A percentile compares a stretch with the other conserved stretches of the same genome.
Conservation (phyloP, 2,113 vertebrate genomes). For the Psephotus haematonotus region DNA sequence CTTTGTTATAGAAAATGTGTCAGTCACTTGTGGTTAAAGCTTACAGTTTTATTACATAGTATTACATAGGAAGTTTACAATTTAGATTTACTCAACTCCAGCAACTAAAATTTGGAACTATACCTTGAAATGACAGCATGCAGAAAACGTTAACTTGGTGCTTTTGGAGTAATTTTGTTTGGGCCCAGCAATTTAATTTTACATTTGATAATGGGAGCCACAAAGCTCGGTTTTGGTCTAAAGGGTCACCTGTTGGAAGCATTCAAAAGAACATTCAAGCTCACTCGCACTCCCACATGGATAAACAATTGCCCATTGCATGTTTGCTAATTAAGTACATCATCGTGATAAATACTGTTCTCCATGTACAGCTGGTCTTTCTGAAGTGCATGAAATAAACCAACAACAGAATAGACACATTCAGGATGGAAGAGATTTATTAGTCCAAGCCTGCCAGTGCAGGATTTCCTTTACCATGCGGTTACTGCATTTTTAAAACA, state of each 20-base stretch:
- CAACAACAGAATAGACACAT: not conserved
- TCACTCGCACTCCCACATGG: not conserved
- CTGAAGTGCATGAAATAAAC: not conserved
- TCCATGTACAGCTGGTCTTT: not conserved
- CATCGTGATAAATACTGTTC: not conserved
- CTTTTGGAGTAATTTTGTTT: not conserved
- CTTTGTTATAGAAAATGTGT: constrained; percentile 3
- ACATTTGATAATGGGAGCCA: not conserved
- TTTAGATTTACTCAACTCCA: not conserved
- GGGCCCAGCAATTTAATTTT: not conserved
- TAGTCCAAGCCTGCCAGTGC: not conserved
- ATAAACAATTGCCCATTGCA: not conserved
- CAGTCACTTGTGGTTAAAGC: constrained; percentile 5
- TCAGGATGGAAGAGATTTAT: not conserved
- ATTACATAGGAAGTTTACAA: not conserved
- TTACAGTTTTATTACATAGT: not conserved
- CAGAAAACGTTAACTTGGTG: not conserved
- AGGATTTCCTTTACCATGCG: not conserved
- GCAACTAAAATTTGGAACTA: not conserved
- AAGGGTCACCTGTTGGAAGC: not conserved
- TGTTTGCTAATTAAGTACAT: not conserved
- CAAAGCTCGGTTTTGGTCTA: not conserved
- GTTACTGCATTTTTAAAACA: not conserved
- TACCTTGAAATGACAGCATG: not conserved
- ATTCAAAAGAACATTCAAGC: not conserved